These are phyloP conservation scores for Macrostomum lignano DNA, from an alignment of 1,140 invertebrate species.

Conservation along the genomic window DNA sequence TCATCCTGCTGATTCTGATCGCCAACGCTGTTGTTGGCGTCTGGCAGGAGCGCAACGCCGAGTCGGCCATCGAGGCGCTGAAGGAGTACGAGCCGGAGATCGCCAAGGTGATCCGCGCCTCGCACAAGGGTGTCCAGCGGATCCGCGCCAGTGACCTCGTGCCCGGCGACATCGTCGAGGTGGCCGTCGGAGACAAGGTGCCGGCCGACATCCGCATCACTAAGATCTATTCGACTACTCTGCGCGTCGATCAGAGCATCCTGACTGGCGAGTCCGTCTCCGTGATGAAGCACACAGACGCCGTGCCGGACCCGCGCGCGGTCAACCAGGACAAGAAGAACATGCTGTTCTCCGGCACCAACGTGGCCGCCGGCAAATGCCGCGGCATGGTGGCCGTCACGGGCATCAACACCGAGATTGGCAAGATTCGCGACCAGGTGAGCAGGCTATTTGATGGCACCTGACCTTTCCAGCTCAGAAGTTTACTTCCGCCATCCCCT, in stretches of 20 bases:
- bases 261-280: conserved; percentile 94
- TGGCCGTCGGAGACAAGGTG: conserved; percentile 94
- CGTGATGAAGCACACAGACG: conserved; percentile 91
- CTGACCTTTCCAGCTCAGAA: too few relatives aligned
- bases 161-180: conserved; percentile 87
- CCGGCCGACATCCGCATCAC: conserved; percentile 87
- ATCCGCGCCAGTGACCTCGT: conserved; percentile 86
- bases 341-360: conserved; percentile 70
- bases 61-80: conserved; percentile 96
- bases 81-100: conserved; percentile 99
- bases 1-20: conserved; percentile 97
- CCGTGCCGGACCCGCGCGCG: conserved; percentile 75
- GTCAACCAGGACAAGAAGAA: conserved; percentile 99
- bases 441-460: too few relatives aligned
- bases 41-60: conserved; percentile 99
- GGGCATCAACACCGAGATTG: conserved; percentile 87
- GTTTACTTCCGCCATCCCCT: too few relatives aligned
- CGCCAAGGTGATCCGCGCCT: conserved; percentile 77
- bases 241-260: conserved; percentile 97
- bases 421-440: conserved; percentile 29
- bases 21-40: conserved; percentile 97
- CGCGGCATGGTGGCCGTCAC: conserved; percentile 92
- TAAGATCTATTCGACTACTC: conserved; percentile 85
- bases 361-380: conserved; percentile 91
- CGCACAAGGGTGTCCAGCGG: conserved; percentile 85